Percentiles rank a stretch among this genome's conserved stretches.
Conservation (phyloP, 2,888 invertebrate species). For the Metallyticus violacea region DNA sequence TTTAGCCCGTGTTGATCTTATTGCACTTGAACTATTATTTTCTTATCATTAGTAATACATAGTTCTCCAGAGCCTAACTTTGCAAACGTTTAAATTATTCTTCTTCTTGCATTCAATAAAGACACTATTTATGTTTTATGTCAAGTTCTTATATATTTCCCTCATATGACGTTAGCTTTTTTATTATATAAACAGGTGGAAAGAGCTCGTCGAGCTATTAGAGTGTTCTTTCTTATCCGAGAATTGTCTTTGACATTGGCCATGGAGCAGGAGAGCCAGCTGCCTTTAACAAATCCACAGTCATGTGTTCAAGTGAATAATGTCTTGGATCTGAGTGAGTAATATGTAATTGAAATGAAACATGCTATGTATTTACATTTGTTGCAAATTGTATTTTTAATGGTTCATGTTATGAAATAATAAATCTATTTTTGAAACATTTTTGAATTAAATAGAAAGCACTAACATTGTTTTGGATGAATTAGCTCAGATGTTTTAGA, state of each 20-base stretch:
- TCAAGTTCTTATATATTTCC: too few species aligned
- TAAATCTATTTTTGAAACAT: background rate
- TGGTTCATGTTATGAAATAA: background rate
- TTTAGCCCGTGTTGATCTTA: too few species aligned
- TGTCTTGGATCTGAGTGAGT: slow-evolving; percentile 91
- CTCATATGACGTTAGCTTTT: too few species aligned
- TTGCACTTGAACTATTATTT: too few species aligned
- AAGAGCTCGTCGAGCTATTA: slow-evolving; percentile 81
- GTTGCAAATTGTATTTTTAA: background rate
- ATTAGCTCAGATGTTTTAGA: too few species aligned
- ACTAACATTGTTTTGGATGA: too few species aligned
- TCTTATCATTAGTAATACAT: too few species aligned
- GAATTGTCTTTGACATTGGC: slow-evolving; percentile 71
- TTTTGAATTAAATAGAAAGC: too few species aligned
- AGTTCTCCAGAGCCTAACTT: too few species aligned
- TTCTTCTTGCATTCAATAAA: too few species aligned
- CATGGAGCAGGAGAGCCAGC: slow-evolving; percentile 77
- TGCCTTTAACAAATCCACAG: slow-evolving; percentile 85
- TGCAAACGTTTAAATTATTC: too few species aligned
- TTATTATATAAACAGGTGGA: slow-evolving; percentile 74
- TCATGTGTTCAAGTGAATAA: slow-evolving; percentile 91
- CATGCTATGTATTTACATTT: slow-evolving; percentile 10
- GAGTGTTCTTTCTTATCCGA: slow-evolving; percentile 87
- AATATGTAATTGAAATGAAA: background rate
- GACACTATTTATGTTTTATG: too few species aligned